Base-by-base conservation (phyloP, 2,113 vertebrate species). In the Ivindomyrus marchei region DNA sequence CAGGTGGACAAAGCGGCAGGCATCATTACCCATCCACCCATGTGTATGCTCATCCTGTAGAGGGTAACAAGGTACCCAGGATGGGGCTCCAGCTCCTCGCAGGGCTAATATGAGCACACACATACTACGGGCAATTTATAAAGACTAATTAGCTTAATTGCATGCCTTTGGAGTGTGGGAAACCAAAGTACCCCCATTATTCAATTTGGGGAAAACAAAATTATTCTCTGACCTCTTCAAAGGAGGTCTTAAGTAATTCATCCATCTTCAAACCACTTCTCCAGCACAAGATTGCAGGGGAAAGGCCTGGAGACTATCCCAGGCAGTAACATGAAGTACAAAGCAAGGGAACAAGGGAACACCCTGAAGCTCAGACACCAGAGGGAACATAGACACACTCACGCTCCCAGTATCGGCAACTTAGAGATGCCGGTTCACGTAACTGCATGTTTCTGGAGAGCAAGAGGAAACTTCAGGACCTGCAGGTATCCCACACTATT, bases 201-300 rank as follows among this genome's bases (percentile, higher is more conserved):
- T 70, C 62, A 70, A 70, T 70, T 70, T 70, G 62, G 62, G 62
- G 62, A 70, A 70, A 70, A 70, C 62, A 70, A 70, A 70, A 70
- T 70, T 70, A 31, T 31, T 31, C n/a, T 70, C 62, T 13, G n/a
- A 70, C 62, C 62, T 70, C 62, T 70, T 70, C 62, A 70, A 66
- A 45, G 42, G 27, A 45, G 3, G 11, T 46, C 47, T 24, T 49
- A 11, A 31, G n/a, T 70, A 70, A 70, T 70, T 27, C 62, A 70
- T 70, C 62, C 62, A 70, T 70, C 62, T 31, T 70, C 10, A 70
- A 70, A 70, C 62, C 62, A 70, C 62, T 70, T 70, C 62, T 70
- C 27, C 62, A 70, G 62, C 62, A 70, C 27, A 70, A 15, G 62
- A 70, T 11, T 31, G 62, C 62, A 13, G 3, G n/a, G 62, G 62